These are phyloP conservation scores for Progne subis DNA, from an alignment of 2,113 vertebrate genomes.

Conservation along the genomic window DNA sequence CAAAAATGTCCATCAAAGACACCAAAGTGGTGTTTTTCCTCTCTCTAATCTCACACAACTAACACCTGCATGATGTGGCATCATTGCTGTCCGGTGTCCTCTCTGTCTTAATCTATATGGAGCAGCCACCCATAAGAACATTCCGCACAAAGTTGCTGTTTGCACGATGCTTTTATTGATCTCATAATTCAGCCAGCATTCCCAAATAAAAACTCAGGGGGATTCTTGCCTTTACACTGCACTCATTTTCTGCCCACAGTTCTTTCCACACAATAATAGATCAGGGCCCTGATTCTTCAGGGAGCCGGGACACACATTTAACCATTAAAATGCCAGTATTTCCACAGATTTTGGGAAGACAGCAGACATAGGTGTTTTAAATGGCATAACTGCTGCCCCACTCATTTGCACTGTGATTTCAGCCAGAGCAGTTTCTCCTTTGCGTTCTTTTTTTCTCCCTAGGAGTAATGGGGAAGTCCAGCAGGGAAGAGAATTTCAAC, in stretches of 20 bases:
- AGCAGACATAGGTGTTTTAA: neutral
- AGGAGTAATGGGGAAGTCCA: neutral
- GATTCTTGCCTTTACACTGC: neutral
- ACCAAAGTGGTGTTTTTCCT: neutral
- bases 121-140: neutral
- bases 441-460: neutral
- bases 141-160: neutral
- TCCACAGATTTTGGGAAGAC: neutral
- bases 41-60: neutral
- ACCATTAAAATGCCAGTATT: neutral
- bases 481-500: neutral
- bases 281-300: neutral
- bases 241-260: neutral
- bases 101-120: neutral
- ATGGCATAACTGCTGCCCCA: neutral
- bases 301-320: neutral
- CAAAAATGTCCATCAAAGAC: neutral
- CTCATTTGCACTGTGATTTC: neutral
- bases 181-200: neutral
- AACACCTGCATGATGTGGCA: neutral
- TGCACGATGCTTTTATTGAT: neutral
- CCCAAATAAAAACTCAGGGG: neutral
- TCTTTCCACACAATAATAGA: neutral
- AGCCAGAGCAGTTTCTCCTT: neutral
- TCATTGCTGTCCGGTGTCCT: neutral